Base-by-base conservation (phyloP, 2,888 invertebrate genomes). In the Cheilosia grossa region DNA sequence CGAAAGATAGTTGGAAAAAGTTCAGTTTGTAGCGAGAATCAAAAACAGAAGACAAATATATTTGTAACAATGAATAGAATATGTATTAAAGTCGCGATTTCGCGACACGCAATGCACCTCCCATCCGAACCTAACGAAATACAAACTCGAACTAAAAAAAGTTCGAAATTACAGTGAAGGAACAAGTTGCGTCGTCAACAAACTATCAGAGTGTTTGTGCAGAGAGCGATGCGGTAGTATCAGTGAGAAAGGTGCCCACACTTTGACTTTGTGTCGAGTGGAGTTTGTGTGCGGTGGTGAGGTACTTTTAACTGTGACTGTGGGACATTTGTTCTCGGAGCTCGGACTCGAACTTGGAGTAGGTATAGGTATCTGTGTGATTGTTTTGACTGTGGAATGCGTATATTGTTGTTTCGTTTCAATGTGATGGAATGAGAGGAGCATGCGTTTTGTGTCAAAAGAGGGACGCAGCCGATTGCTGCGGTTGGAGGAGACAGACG, bases 101-200 rank as follows among this genome's bases (percentile, higher is more conserved):
- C 89, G 88, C 89, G 89, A 89, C 89, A 87, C 86, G 87, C 64
- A 87, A 88, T 87, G 86, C 86, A 87, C 78, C 87, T 80, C 87
- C 88, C 90, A 91, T 90, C 91, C 91, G 90, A 88, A 89, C 89
- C 89, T 89, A 89, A 90, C 90, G 90, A 91, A 91, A 91, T 89
- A 90, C 90, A 90, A 90, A 90, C 91, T 91, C 91, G 90, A 91
- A 91, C 92, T 91, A 89, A 91, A 88, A 88, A 81, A 77, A 75
- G 61, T 85, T 81, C 54, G 61, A 30, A 40, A 53, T 40, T 75
- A 66, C 53, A 67, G 27, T 49, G 61, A 72, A 66, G 53, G 70
- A 80, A 85, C 80, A 75, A 80, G 85, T 85, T 85, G 80, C 66
- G 80, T 80, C 61, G 69, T 78, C 72, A 47, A 70, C 58, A 63